phyloP scores from a whole-genome alignment of 2,113 vertebrate genomes.

The Syngnathus scovelli region DNA sequence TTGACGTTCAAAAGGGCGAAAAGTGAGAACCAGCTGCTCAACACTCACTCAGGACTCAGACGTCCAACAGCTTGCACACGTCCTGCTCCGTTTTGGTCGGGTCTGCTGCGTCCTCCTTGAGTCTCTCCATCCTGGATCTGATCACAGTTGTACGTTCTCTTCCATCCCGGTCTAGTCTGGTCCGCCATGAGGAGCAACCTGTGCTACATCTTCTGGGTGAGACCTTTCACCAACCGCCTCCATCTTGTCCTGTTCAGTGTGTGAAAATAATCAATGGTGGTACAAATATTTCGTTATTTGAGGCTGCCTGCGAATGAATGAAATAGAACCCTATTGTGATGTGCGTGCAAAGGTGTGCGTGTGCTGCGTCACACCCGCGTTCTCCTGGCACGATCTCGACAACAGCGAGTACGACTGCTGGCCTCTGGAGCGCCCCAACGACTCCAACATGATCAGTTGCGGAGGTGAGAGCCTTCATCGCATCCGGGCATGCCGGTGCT shows the following conservation, averaged over 20 bases:
- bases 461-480: conserved; percentile 66
- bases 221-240: background rate
- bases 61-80: background rate
- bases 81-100: background rate
- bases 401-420: conserved; percentile 84
- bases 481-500: too few relatives aligned
- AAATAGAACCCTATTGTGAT: background rate
- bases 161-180: background rate
- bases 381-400: conserved; percentile 80
- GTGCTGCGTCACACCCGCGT: background rate
- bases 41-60: background rate
- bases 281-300: background rate
- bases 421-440: conserved; percentile 76
- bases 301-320: too few relatives aligned
- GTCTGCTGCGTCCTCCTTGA: too few relatives aligned
- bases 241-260: background rate
- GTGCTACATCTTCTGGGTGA: conserved; percentile 3
- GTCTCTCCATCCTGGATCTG: background rate
- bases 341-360: conserved; percentile 27
- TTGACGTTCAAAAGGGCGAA: background rate
- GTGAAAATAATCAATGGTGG: background rate
- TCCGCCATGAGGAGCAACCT: background rate
- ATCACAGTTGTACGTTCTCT: background rate
- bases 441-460: conserved; percentile 80
- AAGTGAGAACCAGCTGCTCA: background rate